Evolutionary conservation across 2,797 vertebrate species (phyloP), one percentile per base, ranked within the genome.

Genomic region (Mus caroli): DNA sequence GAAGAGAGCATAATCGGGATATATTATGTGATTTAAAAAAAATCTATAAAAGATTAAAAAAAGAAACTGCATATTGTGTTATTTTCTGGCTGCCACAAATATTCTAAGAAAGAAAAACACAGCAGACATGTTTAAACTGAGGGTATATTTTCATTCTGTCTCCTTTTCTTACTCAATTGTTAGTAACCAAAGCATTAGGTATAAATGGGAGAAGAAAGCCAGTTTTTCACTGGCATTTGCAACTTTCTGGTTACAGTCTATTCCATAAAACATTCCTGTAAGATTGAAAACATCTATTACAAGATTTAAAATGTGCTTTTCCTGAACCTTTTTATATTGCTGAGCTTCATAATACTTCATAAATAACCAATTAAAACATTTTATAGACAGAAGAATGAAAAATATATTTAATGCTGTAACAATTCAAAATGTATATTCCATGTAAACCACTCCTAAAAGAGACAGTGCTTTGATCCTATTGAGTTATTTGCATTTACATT

Each of bases 401-500:
- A 95, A 46, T 40, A 54, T 88, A 96, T 96, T 94, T 92, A 93
- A 5, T 50, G 40, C 34, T 43, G 58, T 19, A 9, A 80, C 82
- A 87, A 90, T 84, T 92, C 78, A 75, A 86, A 73, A 40, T 92
- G 73, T 85, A 60, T 96, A 43, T 93, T 69, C 40, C 84, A 95
- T 91, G 89, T 58, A 96, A 96, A 10, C 1, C 83, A 96, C 54
- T 92, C 22, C 1, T 94, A 67, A 97, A 85, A 31, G 91, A 93
- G 31, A 86, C 78, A 95, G 62, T 69, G 10, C 3, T 94, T 92
- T 94, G 71, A 71, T 96, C 84, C 95, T 90, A 97, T 64, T 95
- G 90, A 96, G 92, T 96, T 97, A 75, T 91, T 87, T 92, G 79
- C 52, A 90, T 76, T 98, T 94, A 93, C 92, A 89, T 97, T 94